Percentiles rank a stretch among this genome's conserved stretches.
These are phyloP conservation scores for Paralichthys olivaceus DNA, from an alignment of 2,113 vertebrate species.

Conservation along the genomic window DNA sequence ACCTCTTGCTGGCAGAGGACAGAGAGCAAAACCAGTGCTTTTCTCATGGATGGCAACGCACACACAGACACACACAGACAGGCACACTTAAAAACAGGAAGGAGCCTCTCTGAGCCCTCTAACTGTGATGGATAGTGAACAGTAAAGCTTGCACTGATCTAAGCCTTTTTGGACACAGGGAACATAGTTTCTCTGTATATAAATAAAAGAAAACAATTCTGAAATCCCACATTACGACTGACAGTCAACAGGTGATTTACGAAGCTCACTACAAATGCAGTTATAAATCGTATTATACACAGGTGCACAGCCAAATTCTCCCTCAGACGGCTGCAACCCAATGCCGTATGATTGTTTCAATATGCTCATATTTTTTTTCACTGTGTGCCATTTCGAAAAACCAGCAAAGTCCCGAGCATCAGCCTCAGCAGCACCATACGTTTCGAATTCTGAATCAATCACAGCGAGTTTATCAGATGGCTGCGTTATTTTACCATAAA, in stretches of 20 bases:
- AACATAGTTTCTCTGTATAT: slow-evolving; percentile 43
- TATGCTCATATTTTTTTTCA: slow-evolving; percentile 67
- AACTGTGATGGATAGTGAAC: slow-evolving; percentile 70
- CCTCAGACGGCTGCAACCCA: slow-evolving; percentile 53
- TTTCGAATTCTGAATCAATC: slow-evolving; percentile 72
- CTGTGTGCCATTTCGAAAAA: slow-evolving; percentile 46
- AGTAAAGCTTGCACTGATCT: slow-evolving; percentile 72
- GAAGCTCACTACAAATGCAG: slow-evolving; percentile 67
- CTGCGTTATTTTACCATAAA: slow-evolving; percentile 75
- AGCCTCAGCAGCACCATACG: slow-evolving; percentile 38
- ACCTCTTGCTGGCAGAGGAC: not conserved
- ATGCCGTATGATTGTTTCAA: slow-evolving; percentile 78
- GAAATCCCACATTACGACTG: slow-evolving; percentile 68
- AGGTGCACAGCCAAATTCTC: slow-evolving; percentile 71
- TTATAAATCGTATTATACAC: slow-evolving; percentile 75
- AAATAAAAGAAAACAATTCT: slow-evolving; percentile 64
- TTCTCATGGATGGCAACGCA: slow-evolving; percentile 16
- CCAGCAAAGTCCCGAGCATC: slow-evolving; percentile 34
- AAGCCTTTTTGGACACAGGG: slow-evolving; percentile 67
- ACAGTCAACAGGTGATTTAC: slow-evolving; percentile 82
- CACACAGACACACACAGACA: slow-evolving; percentile 29
- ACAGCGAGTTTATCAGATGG: slow-evolving; percentile 69
- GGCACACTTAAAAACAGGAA: slow-evolving; percentile 56
- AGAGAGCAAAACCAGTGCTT: slow-evolving; percentile 5
- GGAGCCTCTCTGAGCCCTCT: slow-evolving; percentile 52